Evolutionary conservation across 2,888 invertebrate genomes (phyloP), one percentile per base, ranked within the genome.

Genomic region (Ephialtes manifestator): DNA sequence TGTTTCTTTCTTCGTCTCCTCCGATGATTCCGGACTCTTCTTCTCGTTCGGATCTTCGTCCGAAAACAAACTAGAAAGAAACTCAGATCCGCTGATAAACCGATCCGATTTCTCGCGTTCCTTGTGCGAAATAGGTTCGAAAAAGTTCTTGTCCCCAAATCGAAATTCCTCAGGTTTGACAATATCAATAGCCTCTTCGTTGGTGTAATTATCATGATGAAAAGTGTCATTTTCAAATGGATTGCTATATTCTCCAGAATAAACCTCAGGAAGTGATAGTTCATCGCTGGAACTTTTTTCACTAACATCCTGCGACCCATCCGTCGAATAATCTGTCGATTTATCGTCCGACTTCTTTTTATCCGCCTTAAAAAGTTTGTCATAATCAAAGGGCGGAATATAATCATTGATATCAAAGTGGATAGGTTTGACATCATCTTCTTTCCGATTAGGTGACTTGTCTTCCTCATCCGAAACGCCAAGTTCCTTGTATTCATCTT

Each of bases 281-380:
- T 39, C 48, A 13, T 70, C 60, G 58, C 18, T 60, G 31, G 24
- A 24, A 39, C 11, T 46, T 78, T 35, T 53, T 15, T 72, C 71
- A 43, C 51, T 53, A 24, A 24, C 51, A 10, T 79, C 71, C 1
- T 48, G 48, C 7, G 63, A 63, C 8, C 51, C 48, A 11, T 79
- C 68, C 15, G 31, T 8, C 10, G 28, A 67, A 68, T 39, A 67
- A 67, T 67, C 58, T 15, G 90, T 91, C 11, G 90, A 86, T 81
- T 83, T 78, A 24, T 92, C 89, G 71, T 92, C 90, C 20, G 94
- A 93, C 55, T 91, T 87, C 81, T 93, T 87, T 31, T 77, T 55
- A 39, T 81, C 78, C 31, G 82, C 83, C 58, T 83, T 78, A 51
- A 83, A 87, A 15, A 84, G 88, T 51, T 90, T 88, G 28, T 89